Percentiles rank a stretch among this genome's conserved stretches.
These are phyloP conservation scores for Phenganax stokvisi DNA, from an alignment of 92 coral and sea anemone genomes.

Conservation along the genomic window DNA sequence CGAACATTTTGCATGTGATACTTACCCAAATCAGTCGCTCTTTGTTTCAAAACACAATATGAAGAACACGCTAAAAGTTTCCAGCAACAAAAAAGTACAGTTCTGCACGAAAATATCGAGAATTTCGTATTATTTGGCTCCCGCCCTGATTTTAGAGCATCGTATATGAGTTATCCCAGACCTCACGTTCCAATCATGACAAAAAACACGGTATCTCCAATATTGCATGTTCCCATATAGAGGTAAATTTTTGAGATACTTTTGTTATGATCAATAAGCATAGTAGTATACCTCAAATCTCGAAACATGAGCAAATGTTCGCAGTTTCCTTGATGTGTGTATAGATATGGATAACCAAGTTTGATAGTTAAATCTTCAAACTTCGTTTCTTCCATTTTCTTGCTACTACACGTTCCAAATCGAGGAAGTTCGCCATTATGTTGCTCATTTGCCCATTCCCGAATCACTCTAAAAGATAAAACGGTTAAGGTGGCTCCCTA, in stretches of 20 bases:
- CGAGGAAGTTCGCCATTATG: constrained; percentile 51
- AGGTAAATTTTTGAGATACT: too few species aligned
- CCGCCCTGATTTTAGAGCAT: too few species aligned
- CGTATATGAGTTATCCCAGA: too few species aligned
- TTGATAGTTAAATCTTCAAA: constrained; percentile 73
- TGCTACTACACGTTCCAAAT: constrained; percentile 54
- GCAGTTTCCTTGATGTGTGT: constrained; percentile 91
- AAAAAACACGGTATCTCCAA: too few species aligned
- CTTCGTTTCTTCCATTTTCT: constrained; percentile 66
- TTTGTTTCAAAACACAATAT: too few species aligned
- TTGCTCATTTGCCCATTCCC: constrained; percentile 77
- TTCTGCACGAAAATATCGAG: too few species aligned
- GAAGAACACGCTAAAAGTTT: too few species aligned
- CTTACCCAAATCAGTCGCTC: too few species aligned
- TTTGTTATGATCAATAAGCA: neutral
- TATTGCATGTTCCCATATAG: neutral
- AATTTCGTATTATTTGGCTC: too few species aligned
- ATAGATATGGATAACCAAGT: constrained; percentile 86
- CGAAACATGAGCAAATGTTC: constrained; percentile 84
- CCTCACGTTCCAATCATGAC: too few species aligned
- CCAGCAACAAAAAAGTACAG: too few species aligned
- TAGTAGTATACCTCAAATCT: constrained; percentile 64
- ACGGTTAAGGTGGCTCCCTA: neutral
- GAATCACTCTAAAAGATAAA: constrained; percentile 51
- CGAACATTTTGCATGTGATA: too few species aligned